phyloP scores from a whole-genome alignment of 2,888 invertebrate species.

The Melanophora roralis region DNA sequence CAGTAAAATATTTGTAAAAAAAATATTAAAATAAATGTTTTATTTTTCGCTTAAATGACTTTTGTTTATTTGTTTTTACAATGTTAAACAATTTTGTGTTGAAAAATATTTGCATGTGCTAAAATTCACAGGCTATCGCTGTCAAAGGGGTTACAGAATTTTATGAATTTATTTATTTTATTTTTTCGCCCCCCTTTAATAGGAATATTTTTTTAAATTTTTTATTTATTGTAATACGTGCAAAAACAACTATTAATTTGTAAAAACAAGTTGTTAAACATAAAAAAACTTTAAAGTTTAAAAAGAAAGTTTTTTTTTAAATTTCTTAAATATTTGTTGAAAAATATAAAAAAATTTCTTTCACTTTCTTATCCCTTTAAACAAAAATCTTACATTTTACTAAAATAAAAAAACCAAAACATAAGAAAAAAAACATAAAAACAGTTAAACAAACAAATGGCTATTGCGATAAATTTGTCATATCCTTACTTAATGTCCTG shows the following conservation, averaged over 20 bases:
- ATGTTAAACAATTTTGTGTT: constrained; percentile 45
- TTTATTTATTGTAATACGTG: constrained; percentile 9
- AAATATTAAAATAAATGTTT: constrained; percentile 17
- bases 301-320: background rate
- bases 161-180: constrained; percentile 17
- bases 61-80: constrained; percentile 47
- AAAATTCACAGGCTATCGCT: constrained; percentile 65
- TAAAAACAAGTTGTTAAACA: background rate
- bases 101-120: constrained; percentile 63
- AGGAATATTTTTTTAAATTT: background rate
- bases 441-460: constrained; percentile 57
- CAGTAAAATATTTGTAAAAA: background rate
- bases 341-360: too few species aligned
- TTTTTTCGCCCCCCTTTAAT: background rate
- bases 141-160: background rate
- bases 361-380: background rate
- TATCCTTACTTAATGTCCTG: constrained; percentile 70
- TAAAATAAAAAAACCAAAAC: constrained; percentile 1
- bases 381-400: constrained; percentile 3
- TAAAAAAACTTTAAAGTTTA: too few species aligned
- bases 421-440: constrained; percentile 18
- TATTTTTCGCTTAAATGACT: constrained; percentile 33
- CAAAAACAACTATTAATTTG: background rate
- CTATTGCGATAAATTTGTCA: constrained; percentile 72
- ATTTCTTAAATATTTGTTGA: background rate